Percentiles rank a stretch among this genome's conserved stretches.
These are phyloP conservation scores for Musca domestica DNA, from an alignment of 1,140 invertebrate genomes.

Conservation along the genomic window DNA sequence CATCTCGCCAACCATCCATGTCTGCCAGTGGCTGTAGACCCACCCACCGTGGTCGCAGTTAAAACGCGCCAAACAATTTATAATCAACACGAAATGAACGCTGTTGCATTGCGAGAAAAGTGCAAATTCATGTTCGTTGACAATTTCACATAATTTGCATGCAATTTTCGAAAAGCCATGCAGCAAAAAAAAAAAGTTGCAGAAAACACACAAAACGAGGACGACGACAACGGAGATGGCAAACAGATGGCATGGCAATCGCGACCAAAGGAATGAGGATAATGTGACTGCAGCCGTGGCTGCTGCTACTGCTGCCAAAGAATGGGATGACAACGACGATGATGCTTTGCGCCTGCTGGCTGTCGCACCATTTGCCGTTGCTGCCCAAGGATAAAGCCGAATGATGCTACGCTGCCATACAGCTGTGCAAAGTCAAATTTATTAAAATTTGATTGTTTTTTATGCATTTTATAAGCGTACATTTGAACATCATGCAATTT, in stretches of 20 bases:
- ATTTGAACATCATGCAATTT: conserved; percentile 20
- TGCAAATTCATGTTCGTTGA: conserved; percentile 30
- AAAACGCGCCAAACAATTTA: conserved; percentile 24
- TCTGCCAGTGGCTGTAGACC: neutral
- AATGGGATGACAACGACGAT: neutral
- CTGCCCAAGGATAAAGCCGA: neutral
- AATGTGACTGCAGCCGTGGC: neutral
- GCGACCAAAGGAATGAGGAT: conserved; percentile 9
- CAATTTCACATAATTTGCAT: conserved; percentile 29
- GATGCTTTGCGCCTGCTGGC: neutral
- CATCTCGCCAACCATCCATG: neutral
- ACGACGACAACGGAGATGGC: neutral
- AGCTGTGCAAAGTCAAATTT: conserved; percentile 19
- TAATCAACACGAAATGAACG: conserved; percentile 25
- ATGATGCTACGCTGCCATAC: neutral
- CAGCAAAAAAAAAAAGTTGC: neutral
- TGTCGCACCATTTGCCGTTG: conserved; percentile 10
- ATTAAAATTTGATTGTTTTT: conserved; percentile 23
- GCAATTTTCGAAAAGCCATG: conserved; percentile 10
- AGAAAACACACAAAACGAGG: conserved; percentile 1
- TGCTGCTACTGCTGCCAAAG: conserved; percentile 10
- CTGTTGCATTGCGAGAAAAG: conserved; percentile 24
- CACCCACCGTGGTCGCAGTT: neutral
- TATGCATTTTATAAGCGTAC: conserved; percentile 19
- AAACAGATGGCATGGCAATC: conserved; percentile 9